Evolutionary conservation across 2,113 vertebrate genomes (phyloP), one percentile per base, ranked within the genome.

Genomic region (Pollimyrus isidori): DNA sequence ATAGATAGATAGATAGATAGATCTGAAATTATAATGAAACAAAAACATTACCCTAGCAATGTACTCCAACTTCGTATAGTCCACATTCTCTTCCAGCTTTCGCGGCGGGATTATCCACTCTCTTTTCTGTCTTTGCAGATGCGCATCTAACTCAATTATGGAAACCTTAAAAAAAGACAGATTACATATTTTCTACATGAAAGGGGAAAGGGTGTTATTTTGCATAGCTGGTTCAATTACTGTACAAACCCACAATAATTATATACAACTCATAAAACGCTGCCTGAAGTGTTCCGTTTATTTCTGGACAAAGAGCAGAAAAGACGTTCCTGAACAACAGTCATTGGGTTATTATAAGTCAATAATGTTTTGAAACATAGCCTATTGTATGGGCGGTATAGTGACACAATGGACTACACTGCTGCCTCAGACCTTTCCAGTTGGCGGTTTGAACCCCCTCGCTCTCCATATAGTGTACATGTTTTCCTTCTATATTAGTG

Each of bases 41-140:
- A 17, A 21, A 10, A 86, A 53, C 3, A 90, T 93, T 92, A 98
- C 98, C 94, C 87, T 96, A 91, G 96, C 96, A 17, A 98, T 95
- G 0, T 90, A 96, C 35, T 95, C 93, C 50, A 30, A 91, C 0
- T 50, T 46, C 4, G 95, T 96, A 88, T 96, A 96, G 90, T 98
- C 95, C 3, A 91, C 73, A 45, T 97, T 97, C 89, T 98, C 97
- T 1, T 5, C 85, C 53, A 98, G 92, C 23, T 89, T 15, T 45
- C 93, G 94, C 0, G 97, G 95, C 49, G 97, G 96, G 0, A 97
- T 93, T 69, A 97, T 94, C 97, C 97, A 98, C 69, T 97, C 94
- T 50, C 97, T 92, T 90, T 93, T 98, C 39, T 95, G 95, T 86
- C 97, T 95, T 0, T 90, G 69, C 11, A 92, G 89, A 23, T 4